Evolutionary conservation across 2,888 invertebrate species (phyloP).

Genomic region (Nematopogon swammerdamellus): DNA sequence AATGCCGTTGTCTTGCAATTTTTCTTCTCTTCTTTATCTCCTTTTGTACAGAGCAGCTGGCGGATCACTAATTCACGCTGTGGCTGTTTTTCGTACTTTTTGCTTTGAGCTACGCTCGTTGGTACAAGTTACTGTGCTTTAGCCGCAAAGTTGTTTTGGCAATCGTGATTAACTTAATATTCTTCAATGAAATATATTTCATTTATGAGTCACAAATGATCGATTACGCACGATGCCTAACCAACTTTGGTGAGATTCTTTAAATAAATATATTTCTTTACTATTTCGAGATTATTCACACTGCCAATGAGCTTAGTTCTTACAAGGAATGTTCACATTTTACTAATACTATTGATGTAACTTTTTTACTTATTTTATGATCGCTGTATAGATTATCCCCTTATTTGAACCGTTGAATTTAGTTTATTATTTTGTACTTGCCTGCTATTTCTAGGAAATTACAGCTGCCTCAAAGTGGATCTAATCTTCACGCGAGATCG

Average conservation of each 20-base stretch:
- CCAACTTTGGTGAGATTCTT: no score
- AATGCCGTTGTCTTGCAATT: conserved; percentile 22
- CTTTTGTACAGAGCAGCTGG: conserved; percentile 36
- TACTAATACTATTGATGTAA: conserved; percentile 15
- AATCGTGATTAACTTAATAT: no score
- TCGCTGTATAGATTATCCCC: conserved; percentile 3
- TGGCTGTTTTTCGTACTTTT: background rate
- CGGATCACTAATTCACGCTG: background rate
- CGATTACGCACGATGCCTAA: no score
- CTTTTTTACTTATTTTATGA: conserved; percentile 3
- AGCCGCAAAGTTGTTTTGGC: no score
- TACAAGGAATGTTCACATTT: conserved; percentile 6
- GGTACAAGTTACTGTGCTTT: no score
- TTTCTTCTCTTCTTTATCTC: conserved; percentile 25
- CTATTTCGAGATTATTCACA: no score
- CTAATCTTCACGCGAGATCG: conserved; percentile 92
- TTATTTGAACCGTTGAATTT: conserved; percentile 17
- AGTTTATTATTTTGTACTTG: conserved; percentile 27
- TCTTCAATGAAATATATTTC: no score
- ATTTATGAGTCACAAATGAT: no score
- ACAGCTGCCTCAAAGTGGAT: conserved; percentile 93
- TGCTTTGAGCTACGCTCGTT: background rate
- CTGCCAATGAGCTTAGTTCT: background rate
- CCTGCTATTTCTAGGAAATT: conserved; percentile 75
- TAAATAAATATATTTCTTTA: no score